Conservation (phyloP, 2,113 vertebrate species). For the Actenoides hombroni region DNA sequence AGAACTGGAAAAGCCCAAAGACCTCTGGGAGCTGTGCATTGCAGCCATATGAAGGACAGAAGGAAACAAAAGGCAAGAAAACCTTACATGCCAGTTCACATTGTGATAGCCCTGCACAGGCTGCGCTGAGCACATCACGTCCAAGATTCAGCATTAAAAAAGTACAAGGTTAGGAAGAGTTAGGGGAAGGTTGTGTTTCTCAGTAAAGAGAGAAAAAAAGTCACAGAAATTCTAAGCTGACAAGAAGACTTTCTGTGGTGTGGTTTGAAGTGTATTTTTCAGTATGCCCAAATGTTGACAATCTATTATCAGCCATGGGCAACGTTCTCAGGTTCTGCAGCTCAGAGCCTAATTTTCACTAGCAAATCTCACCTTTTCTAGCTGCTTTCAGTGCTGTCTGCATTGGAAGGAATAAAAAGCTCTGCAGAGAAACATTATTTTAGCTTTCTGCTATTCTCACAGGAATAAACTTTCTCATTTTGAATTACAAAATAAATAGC, state of each 20-base stretch:
- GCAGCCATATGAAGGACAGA: not conserved
- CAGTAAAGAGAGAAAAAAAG: not conserved
- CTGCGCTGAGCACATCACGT: not conserved
- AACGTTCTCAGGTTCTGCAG: not conserved
- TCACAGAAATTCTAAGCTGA: not conserved
- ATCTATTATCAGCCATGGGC: not conserved
- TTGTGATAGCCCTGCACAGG: not conserved
- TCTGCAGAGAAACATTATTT: not conserved
- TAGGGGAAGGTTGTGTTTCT: not conserved
- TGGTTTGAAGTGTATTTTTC: not conserved
- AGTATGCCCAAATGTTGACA: not conserved
- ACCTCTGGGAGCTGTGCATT: not conserved
- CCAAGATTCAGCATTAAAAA: not conserved
- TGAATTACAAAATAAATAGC: not conserved
- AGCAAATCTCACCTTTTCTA: not conserved
- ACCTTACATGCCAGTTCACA: not conserved
- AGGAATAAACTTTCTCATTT: not conserved
- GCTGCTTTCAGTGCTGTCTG: not conserved
- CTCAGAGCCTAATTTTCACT: not conserved
- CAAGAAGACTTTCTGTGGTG: not conserved
- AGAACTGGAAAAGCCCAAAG: not conserved
- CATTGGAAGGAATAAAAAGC: not conserved
- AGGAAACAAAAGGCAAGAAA: not conserved
- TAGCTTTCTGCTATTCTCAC: not conserved
- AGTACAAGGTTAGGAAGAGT: not conserved